These are phyloP conservation scores for Drosophila virilis DNA, from an alignment of 1,140 invertebrate species.

Conservation along the genomic window DNA sequence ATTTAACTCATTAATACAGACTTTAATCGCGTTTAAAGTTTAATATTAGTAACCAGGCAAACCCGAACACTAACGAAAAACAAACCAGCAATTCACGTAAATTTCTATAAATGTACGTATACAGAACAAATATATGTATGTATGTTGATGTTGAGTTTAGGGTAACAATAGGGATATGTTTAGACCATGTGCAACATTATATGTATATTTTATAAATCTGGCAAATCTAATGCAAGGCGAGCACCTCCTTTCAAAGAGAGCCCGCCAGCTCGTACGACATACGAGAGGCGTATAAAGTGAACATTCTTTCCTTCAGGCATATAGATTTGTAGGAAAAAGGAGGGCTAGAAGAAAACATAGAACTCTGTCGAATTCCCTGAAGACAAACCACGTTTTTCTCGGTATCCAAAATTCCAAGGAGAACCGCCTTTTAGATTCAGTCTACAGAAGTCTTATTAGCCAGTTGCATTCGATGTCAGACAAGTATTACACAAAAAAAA, in stretches of 20 bases:
- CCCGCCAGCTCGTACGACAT: neutral
- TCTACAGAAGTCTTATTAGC: constrained; percentile 41
- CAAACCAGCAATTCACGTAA: constrained; percentile 36
- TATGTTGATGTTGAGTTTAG: constrained; percentile 73
- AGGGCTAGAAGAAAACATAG: neutral
- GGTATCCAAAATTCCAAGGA: neutral
- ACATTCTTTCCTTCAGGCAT: constrained; percentile 8
- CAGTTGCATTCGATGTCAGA: constrained; percentile 57
- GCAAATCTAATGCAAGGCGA: constrained; percentile 18
- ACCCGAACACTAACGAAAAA: constrained; percentile 38
- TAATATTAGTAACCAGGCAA: constrained; percentile 67
- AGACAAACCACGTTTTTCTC: neutral
- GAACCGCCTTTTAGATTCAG: constrained; percentile 28
- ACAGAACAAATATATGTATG: constrained; percentile 42
- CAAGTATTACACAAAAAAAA: constrained; percentile 61
- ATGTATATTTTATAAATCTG: constrained; percentile 48
- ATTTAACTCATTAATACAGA: constrained; percentile 66
- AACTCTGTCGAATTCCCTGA: neutral
- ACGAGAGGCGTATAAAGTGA: neutral
- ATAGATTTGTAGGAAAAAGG: constrained; percentile 1
- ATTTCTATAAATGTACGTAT: constrained; percentile 36
- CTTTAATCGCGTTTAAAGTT: constrained; percentile 75
- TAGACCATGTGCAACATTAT: constrained; percentile 70
- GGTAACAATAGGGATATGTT: constrained; percentile 69
- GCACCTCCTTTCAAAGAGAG: neutral